phyloP scores from a whole-genome alignment of 2,888 invertebrate genomes.

The Mesochorus sp. region DNA sequence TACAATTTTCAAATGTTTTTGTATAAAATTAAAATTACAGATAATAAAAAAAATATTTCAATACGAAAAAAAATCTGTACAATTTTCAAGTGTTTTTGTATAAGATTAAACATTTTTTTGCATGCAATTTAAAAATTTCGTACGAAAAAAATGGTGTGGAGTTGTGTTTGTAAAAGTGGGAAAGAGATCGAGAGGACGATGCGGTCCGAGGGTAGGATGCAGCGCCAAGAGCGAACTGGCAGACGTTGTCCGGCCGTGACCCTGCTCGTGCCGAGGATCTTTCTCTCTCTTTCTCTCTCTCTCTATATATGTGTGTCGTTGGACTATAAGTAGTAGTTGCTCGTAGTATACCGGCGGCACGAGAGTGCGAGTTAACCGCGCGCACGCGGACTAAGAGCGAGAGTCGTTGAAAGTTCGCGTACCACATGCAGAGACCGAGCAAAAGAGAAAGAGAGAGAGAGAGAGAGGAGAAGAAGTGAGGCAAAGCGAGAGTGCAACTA shows the following conservation, averaged over 20 bases:
- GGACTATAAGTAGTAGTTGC: background rate
- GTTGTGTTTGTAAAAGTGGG: background rate
- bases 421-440: too few relatives aligned
- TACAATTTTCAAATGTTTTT: too few relatives aligned
- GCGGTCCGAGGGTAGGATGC: constrained; percentile 71
- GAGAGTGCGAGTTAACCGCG: constrained; percentile 35
- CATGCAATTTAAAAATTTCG: too few relatives aligned
- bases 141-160: too few relatives aligned
- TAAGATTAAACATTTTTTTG: too few relatives aligned
- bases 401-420: constrained; percentile 36
- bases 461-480: constrained; percentile 18
- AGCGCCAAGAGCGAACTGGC: constrained; percentile 72
- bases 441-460: constrained; percentile 61
- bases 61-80: too few relatives aligned
- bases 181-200: background rate
- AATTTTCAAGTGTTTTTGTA: too few relatives aligned
- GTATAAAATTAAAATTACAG: too few relatives aligned
- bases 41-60: too few relatives aligned
- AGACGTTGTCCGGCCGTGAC: constrained; percentile 82
- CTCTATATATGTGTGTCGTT: background rate
- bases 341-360: constrained; percentile 2
- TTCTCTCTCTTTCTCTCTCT: background rate
- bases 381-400: constrained; percentile 47
- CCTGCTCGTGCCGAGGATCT: constrained; percentile 72
- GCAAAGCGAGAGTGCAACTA: constrained; percentile 48